A percentile compares a stretch with the other conserved stretches of the same genome.
Evolutionary conservation across 2,888 invertebrate species (phyloP).

Genomic region (Pheosia gnoma): DNA sequence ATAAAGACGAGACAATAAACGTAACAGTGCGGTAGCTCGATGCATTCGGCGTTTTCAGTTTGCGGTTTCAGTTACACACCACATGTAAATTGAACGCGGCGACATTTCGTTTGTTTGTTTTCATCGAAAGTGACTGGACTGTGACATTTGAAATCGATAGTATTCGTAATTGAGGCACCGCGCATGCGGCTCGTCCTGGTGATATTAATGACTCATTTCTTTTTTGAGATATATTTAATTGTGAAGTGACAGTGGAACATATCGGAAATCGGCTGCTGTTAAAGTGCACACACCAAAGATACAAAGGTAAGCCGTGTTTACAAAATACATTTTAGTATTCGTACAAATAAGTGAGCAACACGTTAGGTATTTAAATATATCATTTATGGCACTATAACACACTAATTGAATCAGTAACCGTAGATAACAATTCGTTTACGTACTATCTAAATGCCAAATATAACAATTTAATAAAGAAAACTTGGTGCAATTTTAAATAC

Average conservation of each 20-base stretch:
- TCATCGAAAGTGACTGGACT: constrained; percentile 73
- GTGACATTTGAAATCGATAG: constrained; percentile 76
- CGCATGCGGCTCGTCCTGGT: constrained; percentile 54
- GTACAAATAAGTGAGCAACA: constrained; percentile 24
- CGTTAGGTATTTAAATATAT: constrained; percentile 19
- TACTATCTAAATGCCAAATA: too few relatives aligned
- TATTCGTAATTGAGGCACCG: constrained; percentile 58
- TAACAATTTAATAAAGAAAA: too few relatives aligned
- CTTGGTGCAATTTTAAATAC: too few relatives aligned
- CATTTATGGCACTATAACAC: constrained; percentile 15
- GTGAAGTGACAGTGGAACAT: constrained; percentile 79
- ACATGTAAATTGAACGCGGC: constrained; percentile 57
- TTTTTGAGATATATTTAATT: constrained; percentile 46
- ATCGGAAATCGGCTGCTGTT: constrained; percentile 44
- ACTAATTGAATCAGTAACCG: constrained; percentile 16
- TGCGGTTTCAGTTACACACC: constrained; percentile 69
- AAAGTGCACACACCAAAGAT: constrained; percentile 70
- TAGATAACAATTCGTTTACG: too few relatives aligned
- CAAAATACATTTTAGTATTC: constrained; percentile 26
- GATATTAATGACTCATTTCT: constrained; percentile 59
- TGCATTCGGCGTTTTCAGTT: constrained; percentile 61
- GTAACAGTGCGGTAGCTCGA: constrained; percentile 50
- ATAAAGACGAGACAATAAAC: constrained; percentile 42
- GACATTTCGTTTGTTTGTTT: constrained; percentile 61
- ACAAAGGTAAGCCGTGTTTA: constrained; percentile 66